These are phyloP conservation scores for Pammene aurita DNA, from an alignment of 2,888 invertebrate species.

Conservation along the genomic window DNA sequence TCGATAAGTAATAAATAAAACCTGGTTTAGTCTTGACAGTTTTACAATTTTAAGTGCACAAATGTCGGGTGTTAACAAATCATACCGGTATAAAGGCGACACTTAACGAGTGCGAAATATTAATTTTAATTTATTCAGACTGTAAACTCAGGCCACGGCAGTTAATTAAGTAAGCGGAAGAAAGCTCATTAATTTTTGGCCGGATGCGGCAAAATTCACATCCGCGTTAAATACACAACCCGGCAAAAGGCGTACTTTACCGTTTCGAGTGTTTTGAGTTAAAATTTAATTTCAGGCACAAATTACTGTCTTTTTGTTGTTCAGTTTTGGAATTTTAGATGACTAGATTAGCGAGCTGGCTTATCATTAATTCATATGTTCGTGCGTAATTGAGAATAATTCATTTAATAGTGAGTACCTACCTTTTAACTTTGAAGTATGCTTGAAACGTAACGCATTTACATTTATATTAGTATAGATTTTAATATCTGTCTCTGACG, in stretches of 20 bases:
- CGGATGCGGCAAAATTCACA: conserved; percentile 81
- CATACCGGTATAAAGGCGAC: conserved; percentile 62
- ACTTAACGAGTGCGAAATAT: conserved; percentile 75
- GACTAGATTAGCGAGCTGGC: conserved; percentile 63
- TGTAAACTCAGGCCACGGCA: conserved; percentile 69
- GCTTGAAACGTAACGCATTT: conserved; percentile 14
- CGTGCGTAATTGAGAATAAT: conserved; percentile 63
- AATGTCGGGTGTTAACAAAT: conserved; percentile 70
- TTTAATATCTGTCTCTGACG: neutral
- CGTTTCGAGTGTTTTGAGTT: conserved; percentile 76
- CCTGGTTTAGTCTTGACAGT: neutral
- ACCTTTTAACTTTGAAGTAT: conserved; percentile 36
- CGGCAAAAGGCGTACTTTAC: conserved; percentile 68
- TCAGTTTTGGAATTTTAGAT: conserved; percentile 77
- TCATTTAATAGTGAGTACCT: conserved; percentile 62
- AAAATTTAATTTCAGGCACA: conserved; percentile 77
- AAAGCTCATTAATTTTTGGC: conserved; percentile 82
- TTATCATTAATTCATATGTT: conserved; percentile 68
- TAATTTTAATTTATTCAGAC: conserved; percentile 79
- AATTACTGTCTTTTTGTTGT: conserved; percentile 80
- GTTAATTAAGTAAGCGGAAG: conserved; percentile 83
- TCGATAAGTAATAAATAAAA: no score
- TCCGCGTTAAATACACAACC: conserved; percentile 81
- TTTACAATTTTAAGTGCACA: conserved; percentile 33
- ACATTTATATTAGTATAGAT: neutral